Evolutionary conservation across 2,113 vertebrate genomes (phyloP), one percentile per base, ranked within the genome.

Genomic region (Fregetta grallaria): DNA sequence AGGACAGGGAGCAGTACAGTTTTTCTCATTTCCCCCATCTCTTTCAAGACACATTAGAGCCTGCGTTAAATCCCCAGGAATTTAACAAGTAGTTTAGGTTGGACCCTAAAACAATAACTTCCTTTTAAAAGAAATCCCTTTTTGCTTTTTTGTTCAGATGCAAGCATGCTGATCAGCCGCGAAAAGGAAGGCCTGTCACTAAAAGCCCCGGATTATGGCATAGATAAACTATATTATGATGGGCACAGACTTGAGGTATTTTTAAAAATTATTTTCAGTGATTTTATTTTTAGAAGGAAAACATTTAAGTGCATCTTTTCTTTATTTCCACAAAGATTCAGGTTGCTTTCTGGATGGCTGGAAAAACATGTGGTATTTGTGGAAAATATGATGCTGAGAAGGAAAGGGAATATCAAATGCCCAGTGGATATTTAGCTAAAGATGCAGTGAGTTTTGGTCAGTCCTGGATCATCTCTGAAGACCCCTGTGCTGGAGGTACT

Each of bases 311-410:
- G 40, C 53, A 29, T 47, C 38, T 50, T 90, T 66, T 74, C 34
- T 89, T 27, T 85, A 59, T 86, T 94, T 94, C 71, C 72, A 55
- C 80, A 61, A 90, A 99, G 99, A 87, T 99, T 93, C 67, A 96
- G 91, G 93, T 98, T 92, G 92, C 96, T 42, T 97, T 98, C 95
- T 98, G 98, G 98, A 99, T 99, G 98, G 97, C 82, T 91, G 98
- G 98, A 72, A 95, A 98, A 96, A 98, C 98, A 7, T 98, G 98
- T 92, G 98, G 98, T 83, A 94, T 99, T 52, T 99, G 98, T 92
- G 99, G 98, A 96, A 98, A 91, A 71, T 98, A 97, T 17, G 98
- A 99, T 25, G 98, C 98, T 32, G 98, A 99, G 94, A 76, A 90
- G 52, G 97, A 95, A 89, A 96, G 97, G 82, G 98, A 99, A 82